Evolutionary conservation across 1,140 invertebrate species (phyloP).

Genomic region (Eriosoma lanigerum): DNA sequence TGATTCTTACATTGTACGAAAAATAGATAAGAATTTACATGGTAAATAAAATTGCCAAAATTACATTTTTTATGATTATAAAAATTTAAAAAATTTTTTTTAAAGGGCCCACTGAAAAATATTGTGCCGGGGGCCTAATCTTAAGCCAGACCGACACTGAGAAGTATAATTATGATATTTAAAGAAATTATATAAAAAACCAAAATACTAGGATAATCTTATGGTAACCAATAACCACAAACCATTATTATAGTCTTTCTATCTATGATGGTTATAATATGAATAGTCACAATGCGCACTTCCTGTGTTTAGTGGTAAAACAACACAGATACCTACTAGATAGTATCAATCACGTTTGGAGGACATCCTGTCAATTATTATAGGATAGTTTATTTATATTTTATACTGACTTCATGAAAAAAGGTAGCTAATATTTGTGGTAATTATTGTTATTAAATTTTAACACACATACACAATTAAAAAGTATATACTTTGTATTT

Average conservation of each 20-base stretch:
- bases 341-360: conserved; percentile 48
- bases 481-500: not conserved
- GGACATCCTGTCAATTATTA: conserved; percentile 51
- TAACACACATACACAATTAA: not conserved
- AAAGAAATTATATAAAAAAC: not conserved
- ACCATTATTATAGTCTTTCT: not conserved
- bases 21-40: no score
- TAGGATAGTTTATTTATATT: conserved; percentile 9
- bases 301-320: conserved; percentile 47
- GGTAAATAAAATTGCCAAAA: no score
- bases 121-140: no score
- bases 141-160: no score
- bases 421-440: not conserved
- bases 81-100: no score
- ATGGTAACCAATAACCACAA: conserved; percentile 19
- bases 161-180: no score
- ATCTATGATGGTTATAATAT: not conserved
- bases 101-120: no score
- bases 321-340: conserved; percentile 3
- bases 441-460: conserved; percentile 23
- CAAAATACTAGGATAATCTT: not conserved
- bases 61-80: no score
- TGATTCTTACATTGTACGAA: no score
- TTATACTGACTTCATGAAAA: conserved; percentile 19
- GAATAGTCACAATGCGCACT: conserved; percentile 39